Conservation (phyloP, 2,888 invertebrate genomes). For the Caenorhabditis becei region DNA sequence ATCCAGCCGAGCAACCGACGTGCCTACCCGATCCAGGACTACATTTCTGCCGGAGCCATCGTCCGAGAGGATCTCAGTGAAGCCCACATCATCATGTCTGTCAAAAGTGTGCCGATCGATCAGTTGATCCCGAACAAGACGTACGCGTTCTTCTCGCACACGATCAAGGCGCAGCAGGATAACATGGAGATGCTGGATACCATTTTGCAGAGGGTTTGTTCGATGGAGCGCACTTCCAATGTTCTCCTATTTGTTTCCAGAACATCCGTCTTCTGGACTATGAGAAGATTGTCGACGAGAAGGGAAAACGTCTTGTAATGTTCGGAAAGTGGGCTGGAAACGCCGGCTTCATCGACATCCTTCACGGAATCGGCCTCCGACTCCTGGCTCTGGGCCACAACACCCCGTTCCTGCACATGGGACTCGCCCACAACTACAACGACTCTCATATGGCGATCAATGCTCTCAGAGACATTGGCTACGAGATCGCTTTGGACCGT, state of each 20-base stretch:
- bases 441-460: slow-evolving; percentile 98
- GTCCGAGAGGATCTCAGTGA: slow-evolving; percentile 97
- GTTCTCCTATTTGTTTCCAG: no score
- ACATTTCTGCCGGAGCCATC: slow-evolving; percentile 93
- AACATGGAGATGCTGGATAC: slow-evolving; percentile 98
- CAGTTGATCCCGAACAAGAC: slow-evolving; percentile 95
- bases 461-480: slow-evolving; percentile 98
- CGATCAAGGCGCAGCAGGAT: slow-evolving; percentile 97
- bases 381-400: slow-evolving; percentile 96
- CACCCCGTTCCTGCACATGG: slow-evolving; percentile 99
- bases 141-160: slow-evolving; percentile 98
- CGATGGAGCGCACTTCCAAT: not conserved
- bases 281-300: slow-evolving; percentile 93
- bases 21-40: slow-evolving; percentile 97
- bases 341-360: slow-evolving; percentile 97
- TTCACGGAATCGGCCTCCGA: slow-evolving; percentile 95
- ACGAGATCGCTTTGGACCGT: slow-evolving; percentile 94
- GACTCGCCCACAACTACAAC: slow-evolving; percentile 98
- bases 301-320: slow-evolving; percentile 94
- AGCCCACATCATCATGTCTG: slow-evolving; percentile 96
- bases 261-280: slow-evolving; percentile 97
- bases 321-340: slow-evolving; percentile 97
- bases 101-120: slow-evolving; percentile 89
- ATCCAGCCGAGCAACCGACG: slow-evolving; percentile 98
- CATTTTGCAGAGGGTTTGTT: slow-evolving; percentile 88